Conservation (phyloP, 2,797 vertebrate genomes). For the Liasis olivaceus region DNA sequence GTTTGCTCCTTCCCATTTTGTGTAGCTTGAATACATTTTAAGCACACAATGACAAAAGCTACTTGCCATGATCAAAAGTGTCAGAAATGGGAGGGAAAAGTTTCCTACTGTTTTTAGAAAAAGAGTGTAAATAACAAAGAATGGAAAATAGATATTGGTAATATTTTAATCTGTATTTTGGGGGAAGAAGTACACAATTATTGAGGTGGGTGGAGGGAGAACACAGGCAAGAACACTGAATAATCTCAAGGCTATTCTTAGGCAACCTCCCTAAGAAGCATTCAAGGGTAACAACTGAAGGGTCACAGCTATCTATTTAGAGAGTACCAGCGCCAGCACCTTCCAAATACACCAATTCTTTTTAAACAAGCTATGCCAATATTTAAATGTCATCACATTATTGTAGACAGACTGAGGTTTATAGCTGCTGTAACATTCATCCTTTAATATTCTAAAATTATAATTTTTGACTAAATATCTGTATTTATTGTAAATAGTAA, state of each 20-base stretch:
- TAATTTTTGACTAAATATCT: too few species aligned
- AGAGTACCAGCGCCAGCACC: neutral
- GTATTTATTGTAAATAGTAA: too few species aligned
- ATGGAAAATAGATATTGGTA: neutral
- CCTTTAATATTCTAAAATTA: too few species aligned
- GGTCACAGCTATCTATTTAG: neutral
- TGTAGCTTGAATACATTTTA: neutral
- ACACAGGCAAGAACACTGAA: neutral
- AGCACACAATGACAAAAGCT: neutral
- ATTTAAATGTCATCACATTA: too few species aligned
- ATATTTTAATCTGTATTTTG: neutral
- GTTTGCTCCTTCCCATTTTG: neutral
- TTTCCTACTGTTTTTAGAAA: neutral
- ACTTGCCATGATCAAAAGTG: neutral
- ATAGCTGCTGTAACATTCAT: too few species aligned
- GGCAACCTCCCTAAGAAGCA: neutral
- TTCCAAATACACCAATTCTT: too few species aligned
- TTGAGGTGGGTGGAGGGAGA: neutral
- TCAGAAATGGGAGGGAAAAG: neutral
- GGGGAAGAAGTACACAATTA: neutral
- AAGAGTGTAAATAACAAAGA: neutral
- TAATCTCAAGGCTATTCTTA: neutral
- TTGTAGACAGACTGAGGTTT: too few species aligned
- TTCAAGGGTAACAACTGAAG: neutral
- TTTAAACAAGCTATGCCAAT: too few species aligned